Evolutionary conservation across 2,888 invertebrate genomes (phyloP), one percentile per base, ranked within the genome.

Genomic region (Cynaeus angustus): DNA sequence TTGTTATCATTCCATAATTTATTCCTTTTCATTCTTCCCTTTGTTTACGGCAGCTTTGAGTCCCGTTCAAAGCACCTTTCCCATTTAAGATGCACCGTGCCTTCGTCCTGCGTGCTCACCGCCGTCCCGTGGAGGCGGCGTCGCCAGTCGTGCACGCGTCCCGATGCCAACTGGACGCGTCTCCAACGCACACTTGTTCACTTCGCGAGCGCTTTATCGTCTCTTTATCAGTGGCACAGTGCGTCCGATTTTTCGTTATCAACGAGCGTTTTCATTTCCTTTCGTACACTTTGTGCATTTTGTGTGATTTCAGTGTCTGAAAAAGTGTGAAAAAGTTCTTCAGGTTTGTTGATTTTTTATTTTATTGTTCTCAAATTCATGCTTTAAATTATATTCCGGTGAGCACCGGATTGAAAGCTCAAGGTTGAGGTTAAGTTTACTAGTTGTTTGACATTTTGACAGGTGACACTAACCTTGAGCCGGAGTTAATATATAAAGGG

Each of bases 81-180:
- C n/a, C n/a, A 33, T 33, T 33, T n/a, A 21, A 21, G 46, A 46
- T 46, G 46, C 46, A 46, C 14, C 43, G 12, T 43, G 28, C 16
- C 26, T 43, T 43, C 13, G 59, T 59, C 45, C 61, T 48, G 50
- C 62, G 62, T 62, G 38, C n/a, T 50, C 48, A 50, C n/a, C 48
- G 56, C 38, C 66, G 38, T 52, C 64, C 41, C 50, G 65, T 46
- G 30, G 21, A 53, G 66, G 50, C 58, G 66, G 41, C 58, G 66
- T 12, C 66, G 66, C 28, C 66, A 67, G 66, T 67, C 50, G 59
- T 52, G 26, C 66, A 52, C 66, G 66, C 66, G 66, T 59, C 58
- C 59, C 50, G 59, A 59, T 67, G 66, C 66, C 30, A 59, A 52
- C 6, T 38, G 59, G 66, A 67, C 66, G 66, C 66, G 59, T 67